Base-by-base conservation (phyloP, 2,797 vertebrate genomes). In the Ibycter americanus region DNA sequence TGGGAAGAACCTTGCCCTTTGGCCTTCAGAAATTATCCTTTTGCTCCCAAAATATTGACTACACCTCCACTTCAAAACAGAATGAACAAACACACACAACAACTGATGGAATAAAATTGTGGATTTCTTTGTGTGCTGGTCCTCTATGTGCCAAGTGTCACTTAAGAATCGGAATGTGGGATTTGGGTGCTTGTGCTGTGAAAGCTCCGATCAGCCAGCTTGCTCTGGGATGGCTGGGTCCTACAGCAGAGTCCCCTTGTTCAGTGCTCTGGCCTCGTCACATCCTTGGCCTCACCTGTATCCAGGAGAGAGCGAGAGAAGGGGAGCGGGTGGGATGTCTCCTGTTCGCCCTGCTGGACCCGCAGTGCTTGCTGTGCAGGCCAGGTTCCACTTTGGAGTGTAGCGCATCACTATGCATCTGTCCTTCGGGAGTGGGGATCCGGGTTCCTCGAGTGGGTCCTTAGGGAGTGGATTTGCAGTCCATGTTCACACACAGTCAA, bases 401-500 rank as follows among this genome's bases (percentile, higher is more conserved):
- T 8, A 31, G 74, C 38, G 4, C 31, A 6, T 67, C 7, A 0
- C 52, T 32, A 8, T 8, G 4, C 6, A 1, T 38, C 27, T 73
- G 52, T 27, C 54, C 81, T 52, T 51, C 18, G 12, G 70, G 58
- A 11, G 12, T 26, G 70, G 42, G 52, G 17, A 17, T n/a, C 58
- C 32, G 2, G 5, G 10, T 19, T 34, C n/a, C 55, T 36, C 0
- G 8, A 4, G 21, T 0, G 12, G 42, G 15, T 80, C 19, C 19
- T 34, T 13, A 2, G 47, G 42, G 61, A 10, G 11, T 1, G 20
- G 34, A 26, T 70, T 77, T 67, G 26, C 70, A 29, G 6, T 3
- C 42, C 46, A 2, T 9, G 0, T 2, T 26, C 15, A 1, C 3
- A 4, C 5, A 4, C 12, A 29, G 44, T 15, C 42, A 34, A 4